phyloP scores from a whole-genome alignment of 2,888 invertebrate genomes.

The Frankliniella fusca region DNA sequence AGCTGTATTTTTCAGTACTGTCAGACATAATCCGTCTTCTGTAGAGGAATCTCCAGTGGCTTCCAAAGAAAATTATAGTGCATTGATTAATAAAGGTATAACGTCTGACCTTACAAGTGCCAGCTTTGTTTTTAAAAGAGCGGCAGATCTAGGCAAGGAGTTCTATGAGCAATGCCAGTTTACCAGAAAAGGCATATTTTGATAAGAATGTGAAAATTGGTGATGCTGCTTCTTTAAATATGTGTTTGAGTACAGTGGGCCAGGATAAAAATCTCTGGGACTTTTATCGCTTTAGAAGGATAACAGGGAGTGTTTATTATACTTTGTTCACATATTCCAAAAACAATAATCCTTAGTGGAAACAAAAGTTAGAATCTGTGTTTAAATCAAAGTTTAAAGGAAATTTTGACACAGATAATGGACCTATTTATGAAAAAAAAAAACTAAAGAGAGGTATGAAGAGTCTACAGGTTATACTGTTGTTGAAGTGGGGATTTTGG shows the following conservation, averaged over 20 bases:
- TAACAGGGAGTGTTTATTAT: not conserved
- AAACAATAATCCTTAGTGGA: not conserved
- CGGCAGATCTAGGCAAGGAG: not conserved
- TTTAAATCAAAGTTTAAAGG: not conserved
- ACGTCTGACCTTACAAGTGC: not conserved
- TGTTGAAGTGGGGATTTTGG: not conserved
- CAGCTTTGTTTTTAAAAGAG: not conserved
- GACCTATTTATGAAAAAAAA: not conserved
- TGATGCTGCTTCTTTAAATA: not conserved
- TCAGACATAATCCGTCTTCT: not conserved
- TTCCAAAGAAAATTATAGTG: not conserved
- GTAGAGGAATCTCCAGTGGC: not conserved
- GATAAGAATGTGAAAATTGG: not conserved
- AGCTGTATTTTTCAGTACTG: not conserved
- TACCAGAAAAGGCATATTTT: not conserved
- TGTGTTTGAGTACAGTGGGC: not conserved
- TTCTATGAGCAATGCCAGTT: not conserved
- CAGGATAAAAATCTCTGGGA: not conserved
- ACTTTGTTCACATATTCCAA: not conserved
- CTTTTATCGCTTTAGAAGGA: not conserved
- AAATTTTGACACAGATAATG: not conserved
- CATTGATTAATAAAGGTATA: not conserved
- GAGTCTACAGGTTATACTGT: not conserved
- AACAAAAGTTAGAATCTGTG: not conserved
- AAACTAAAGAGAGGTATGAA: not conserved